Conservation (phyloP, 2,888 invertebrate species). For the Chrysopilus asiliformis region DNA sequence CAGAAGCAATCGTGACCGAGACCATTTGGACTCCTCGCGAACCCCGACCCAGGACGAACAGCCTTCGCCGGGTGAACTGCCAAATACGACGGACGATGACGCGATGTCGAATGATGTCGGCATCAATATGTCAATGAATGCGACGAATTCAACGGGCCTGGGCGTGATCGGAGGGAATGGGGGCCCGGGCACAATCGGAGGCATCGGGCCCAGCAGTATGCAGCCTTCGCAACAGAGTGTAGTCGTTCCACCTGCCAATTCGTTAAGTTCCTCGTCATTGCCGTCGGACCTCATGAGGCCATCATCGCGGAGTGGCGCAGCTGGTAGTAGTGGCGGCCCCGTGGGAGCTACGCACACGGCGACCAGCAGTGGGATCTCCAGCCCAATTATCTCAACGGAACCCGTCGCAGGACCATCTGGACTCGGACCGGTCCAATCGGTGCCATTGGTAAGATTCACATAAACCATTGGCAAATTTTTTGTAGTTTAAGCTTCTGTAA, state of each 20-base stretch:
- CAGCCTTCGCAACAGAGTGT: slow-evolving; percentile 28
- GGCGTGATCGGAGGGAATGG: neutral
- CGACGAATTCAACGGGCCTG: slow-evolving; percentile 28
- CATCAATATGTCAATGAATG: slow-evolving; percentile 49
- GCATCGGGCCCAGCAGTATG: slow-evolving; percentile 26
- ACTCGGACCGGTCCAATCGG: slow-evolving; percentile 75
- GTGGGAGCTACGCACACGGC: slow-evolving; percentile 18
- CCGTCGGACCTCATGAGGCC: slow-evolving; percentile 25
- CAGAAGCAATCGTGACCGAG: slow-evolving; percentile 13
- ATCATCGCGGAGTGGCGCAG: slow-evolving; percentile 15
- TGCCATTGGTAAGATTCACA: slow-evolving; percentile 57
- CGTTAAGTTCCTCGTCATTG: slow-evolving; percentile 16
- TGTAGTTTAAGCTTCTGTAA: slow-evolving; percentile 4
- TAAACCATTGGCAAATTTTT: neutral
- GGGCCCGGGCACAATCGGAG: slow-evolving; percentile 30
- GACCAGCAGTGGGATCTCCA: slow-evolving; percentile 22
- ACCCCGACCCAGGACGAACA: slow-evolving; percentile 17
- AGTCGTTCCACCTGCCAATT: slow-evolving; percentile 19
- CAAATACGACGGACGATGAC: slow-evolving; percentile 46
- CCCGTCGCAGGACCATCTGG: slow-evolving; percentile 59
- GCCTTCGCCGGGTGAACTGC: slow-evolving; percentile 24
- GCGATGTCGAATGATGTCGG: slow-evolving; percentile 47
- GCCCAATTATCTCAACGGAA: slow-evolving; percentile 24
- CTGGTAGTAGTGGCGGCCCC: slow-evolving; percentile 3
- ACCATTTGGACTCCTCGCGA: slow-evolving; percentile 17